Conservation (phyloP, 2,113 vertebrate species). For the Ifrita kowaldi region DNA sequence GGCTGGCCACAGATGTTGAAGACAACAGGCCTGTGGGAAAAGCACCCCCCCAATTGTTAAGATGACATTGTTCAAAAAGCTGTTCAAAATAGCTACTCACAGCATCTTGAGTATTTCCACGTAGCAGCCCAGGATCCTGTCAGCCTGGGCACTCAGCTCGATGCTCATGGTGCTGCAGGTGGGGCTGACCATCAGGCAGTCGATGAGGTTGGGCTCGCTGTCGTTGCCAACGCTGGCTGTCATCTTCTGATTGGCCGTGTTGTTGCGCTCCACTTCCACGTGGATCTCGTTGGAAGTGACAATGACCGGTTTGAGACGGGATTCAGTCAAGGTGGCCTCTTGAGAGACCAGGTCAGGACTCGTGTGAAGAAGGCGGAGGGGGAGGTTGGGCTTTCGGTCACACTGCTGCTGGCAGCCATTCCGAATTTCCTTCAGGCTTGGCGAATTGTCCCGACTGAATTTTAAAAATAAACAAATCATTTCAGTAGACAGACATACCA, state of each 20-base stretch:
- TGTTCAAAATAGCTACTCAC: slow-evolving; percentile 76
- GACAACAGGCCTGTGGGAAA: not conserved
- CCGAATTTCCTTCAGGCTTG: slow-evolving; percentile 96
- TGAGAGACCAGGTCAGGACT: slow-evolving; percentile 81
- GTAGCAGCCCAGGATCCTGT: slow-evolving; percentile 93
- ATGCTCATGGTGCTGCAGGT: slow-evolving; percentile 93
- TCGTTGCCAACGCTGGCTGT: slow-evolving; percentile 82
- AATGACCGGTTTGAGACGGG: slow-evolving; percentile 81
- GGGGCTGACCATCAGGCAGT: slow-evolving; percentile 97
- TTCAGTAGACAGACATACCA: not conserved
- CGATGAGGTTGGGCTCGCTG: slow-evolving; percentile 97
- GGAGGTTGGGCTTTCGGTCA: slow-evolving; percentile 93
- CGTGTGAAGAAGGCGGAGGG: slow-evolving; percentile 88
- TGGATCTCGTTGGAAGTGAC: slow-evolving; percentile 96
- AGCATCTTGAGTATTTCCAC: slow-evolving; percentile 98
- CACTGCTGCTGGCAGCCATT: slow-evolving; percentile 96
- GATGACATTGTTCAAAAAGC: not conserved
- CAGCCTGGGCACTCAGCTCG: slow-evolving; percentile 92
- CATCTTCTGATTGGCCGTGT: slow-evolving; percentile 87
- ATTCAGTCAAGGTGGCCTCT: slow-evolving; percentile 77
- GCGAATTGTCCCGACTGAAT: slow-evolving; percentile 92
- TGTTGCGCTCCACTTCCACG: slow-evolving; percentile 94
- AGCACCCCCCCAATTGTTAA: not conserved
- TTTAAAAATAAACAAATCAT: not conserved
- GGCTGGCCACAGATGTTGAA: slow-evolving; percentile 5